Evolutionary conservation across 2,797 vertebrate species (phyloP), one percentile per base, ranked within the genome.

Genomic region (Tapirus indicus): DNA sequence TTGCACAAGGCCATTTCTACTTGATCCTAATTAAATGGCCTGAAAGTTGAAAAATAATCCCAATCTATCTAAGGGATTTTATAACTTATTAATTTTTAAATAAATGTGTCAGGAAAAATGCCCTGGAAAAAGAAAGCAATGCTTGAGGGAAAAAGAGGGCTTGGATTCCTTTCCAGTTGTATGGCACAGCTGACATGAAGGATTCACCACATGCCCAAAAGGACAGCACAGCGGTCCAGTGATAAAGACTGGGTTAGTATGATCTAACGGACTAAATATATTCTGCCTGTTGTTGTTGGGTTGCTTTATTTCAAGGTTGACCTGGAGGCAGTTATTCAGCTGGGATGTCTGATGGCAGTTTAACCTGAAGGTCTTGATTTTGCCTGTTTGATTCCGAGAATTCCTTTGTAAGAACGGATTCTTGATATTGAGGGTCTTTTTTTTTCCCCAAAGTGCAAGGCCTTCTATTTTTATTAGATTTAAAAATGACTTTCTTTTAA

Each of bases 241-340:
- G 66, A 82, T 56, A 35, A 92, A 41, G 14, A 18, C 80, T 75
- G 4, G 29, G 29, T 89, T 85, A 62, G 62, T 44, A 66, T 41
- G 52, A 88, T 62, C 35, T 95, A 68, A 86, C 66, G 44, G 52
- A 68, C 77, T 91, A 97, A 95, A 88, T 93, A 94, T 93, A 94
- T 85, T 78, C 64, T 79, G 44, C 8, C 49, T 25, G 10, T 49
- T 82, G 78, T n/a, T 82, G 21, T 91, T 88, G 60, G 23, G 49
- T 82, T 52, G 23, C 25, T 92, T 93, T 78, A 84, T 87, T 94
- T 91, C 56, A 88, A 68, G 38, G 49, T 54, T 78, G 38, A 82
- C 8, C 47, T 60, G 38, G 41, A 91, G 52, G n/a, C 38, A 49
- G 86, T 86, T 93, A 85, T 91, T 41, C 72, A 84, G 56, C 13